Conservation (phyloP, 1,140 invertebrate species). For the Aphelenchoides besseyi region DNA sequence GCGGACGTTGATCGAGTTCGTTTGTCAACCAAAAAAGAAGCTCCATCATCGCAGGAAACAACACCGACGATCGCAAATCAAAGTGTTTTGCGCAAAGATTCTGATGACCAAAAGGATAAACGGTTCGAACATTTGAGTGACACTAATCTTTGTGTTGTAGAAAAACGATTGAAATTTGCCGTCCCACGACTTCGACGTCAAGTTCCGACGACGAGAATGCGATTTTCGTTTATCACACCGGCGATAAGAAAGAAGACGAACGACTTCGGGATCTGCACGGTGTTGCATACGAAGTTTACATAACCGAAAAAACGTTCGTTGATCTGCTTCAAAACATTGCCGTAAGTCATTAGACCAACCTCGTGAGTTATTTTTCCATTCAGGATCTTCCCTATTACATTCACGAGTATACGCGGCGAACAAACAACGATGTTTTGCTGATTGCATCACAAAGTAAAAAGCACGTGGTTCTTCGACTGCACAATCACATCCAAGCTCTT, state of each 20-base stretch:
- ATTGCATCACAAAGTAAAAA: constrained; percentile 3
- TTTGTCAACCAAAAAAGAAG: background rate
- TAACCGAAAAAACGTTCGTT: constrained; percentile 24
- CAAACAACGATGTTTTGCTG: constrained; percentile 20
- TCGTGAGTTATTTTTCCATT: too few relatives aligned
- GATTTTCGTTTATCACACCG: constrained; percentile 20
- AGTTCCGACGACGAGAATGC: background rate
- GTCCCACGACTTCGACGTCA: background rate
- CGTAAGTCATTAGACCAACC: too few relatives aligned
- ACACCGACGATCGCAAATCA: too few relatives aligned
- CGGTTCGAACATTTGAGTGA: too few relatives aligned
- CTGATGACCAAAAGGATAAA: too few relatives aligned
- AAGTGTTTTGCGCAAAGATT: too few relatives aligned
- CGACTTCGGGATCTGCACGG: constrained; percentile 29
- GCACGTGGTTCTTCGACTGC: constrained; percentile 15
- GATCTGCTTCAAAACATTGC: constrained; percentile 19
- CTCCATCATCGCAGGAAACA: background rate
- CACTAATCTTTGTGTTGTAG: too few relatives aligned
- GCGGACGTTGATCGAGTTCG: background rate
- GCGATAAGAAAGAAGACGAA: constrained; percentile 26
- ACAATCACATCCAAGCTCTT: constrained; percentile 22
- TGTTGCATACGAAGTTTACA: constrained; percentile 19
- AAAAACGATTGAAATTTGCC: too few relatives aligned
- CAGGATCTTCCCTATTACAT: constrained; percentile 24
- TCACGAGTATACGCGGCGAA: constrained; percentile 11